Conservation (phyloP, 2,888 invertebrate species). For the Microchrysa polita region DNA sequence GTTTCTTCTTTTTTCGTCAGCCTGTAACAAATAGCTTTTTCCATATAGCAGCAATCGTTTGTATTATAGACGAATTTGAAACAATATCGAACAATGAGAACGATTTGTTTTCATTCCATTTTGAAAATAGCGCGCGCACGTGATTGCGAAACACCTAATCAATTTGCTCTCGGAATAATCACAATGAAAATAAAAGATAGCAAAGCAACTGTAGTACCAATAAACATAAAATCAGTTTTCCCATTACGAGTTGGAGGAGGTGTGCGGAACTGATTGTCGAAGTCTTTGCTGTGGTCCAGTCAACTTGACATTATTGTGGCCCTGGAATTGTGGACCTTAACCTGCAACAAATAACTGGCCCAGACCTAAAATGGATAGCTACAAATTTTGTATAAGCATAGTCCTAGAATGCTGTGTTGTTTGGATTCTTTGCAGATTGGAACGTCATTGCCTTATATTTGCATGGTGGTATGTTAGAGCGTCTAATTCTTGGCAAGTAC, state of each 20-base stretch:
- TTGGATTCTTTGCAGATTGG: background rate
- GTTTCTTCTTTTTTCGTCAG: too few species aligned
- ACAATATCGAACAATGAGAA: slow-evolving; percentile 16
- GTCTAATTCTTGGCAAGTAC: background rate
- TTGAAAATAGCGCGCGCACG: background rate
- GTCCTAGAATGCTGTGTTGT: background rate
- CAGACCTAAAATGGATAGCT: slow-evolving; percentile 39
- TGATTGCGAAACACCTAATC: slow-evolving; percentile 34
- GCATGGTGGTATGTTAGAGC: background rate
- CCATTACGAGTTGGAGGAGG: background rate
- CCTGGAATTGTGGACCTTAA: slow-evolving; percentile 29
- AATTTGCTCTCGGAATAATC: slow-evolving; percentile 39
- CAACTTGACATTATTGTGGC: background rate
- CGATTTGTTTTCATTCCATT: slow-evolving; percentile 22
- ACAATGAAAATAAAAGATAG: too few species aligned
- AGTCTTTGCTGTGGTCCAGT: background rate
- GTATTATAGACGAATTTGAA: too few species aligned
- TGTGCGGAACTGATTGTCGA: background rate
- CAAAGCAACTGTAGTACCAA: slow-evolving; percentile 20
- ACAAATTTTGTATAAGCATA: slow-evolving; percentile 6
- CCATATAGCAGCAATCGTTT: too few species aligned
- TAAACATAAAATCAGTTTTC: slow-evolving; percentile 19
- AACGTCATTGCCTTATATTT: background rate
- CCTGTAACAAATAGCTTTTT: too few species aligned
- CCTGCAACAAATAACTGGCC: slow-evolving; percentile 35